Conservation (phyloP, 2,113 vertebrate species). For the Pedetes capensis region DNA sequence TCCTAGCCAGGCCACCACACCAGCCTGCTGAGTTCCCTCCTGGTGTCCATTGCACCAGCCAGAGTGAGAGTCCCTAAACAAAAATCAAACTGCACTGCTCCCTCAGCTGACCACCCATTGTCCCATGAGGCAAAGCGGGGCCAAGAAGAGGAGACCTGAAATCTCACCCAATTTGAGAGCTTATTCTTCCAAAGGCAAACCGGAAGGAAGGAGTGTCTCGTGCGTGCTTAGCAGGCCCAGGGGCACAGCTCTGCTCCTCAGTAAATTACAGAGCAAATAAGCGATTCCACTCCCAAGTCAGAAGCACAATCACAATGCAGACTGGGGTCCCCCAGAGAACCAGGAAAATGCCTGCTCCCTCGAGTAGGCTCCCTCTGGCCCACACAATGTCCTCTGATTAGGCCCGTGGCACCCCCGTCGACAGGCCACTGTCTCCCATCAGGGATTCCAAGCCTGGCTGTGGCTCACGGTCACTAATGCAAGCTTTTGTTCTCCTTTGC, state of each 20-base stretch:
- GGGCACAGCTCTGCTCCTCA: neutral
- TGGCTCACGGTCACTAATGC: slow-evolving; percentile 49
- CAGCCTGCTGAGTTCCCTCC: neutral
- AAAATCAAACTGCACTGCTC: neutral
- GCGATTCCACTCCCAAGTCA: neutral
- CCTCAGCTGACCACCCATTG: no score
- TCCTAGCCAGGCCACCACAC: neutral
- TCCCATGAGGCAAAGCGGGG: neutral
- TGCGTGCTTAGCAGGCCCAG: neutral
- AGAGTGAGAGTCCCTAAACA: neutral
- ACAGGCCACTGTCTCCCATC: neutral
- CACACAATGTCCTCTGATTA: slow-evolving; percentile 72
- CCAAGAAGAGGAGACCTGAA: neutral
- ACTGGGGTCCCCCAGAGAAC: neutral
- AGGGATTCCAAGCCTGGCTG: no score
- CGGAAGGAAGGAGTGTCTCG: neutral
- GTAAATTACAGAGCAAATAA: slow-evolving; percentile 35
- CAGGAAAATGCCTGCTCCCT: slow-evolving; percentile 50
- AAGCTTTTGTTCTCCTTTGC: slow-evolving; percentile 57
- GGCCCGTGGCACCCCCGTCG: neutral
- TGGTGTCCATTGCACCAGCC: neutral
- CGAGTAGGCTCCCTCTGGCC: slow-evolving; percentile 10
- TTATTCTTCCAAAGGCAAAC: slow-evolving; percentile 8
- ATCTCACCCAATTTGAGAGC: neutral
- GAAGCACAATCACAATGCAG: slow-evolving; percentile 64